Evolutionary conservation across 1,140 invertebrate species (phyloP).

Genomic region (Augochlora pura): DNA sequence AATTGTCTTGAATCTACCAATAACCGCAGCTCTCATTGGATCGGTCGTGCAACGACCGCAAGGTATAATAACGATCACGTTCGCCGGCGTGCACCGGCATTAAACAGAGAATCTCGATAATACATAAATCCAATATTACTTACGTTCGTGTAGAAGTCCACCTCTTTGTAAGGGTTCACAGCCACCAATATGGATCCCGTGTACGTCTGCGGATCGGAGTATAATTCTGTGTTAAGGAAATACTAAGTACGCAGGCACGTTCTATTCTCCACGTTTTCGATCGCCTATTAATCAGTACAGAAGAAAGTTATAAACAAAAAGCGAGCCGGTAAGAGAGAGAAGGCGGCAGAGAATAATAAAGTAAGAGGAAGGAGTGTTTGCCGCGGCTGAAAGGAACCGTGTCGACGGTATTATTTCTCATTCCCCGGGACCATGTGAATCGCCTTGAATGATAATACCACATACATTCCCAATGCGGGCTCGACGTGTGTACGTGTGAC

Average conservation of each 20-base stretch:
- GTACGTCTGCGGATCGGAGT: conserved; percentile 85
- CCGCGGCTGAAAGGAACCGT: conserved; percentile 26
- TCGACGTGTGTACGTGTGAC: background rate
- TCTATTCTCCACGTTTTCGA: too few relatives aligned
- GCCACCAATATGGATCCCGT: conserved; percentile 96
- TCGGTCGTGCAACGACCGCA: too few relatives aligned
- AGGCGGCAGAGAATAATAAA: background rate
- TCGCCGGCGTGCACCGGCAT: too few relatives aligned
- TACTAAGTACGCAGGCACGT: background rate
- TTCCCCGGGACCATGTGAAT: conserved; percentile 28
- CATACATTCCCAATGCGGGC: conserved; percentile 14
- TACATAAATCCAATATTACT: conserved; percentile 37
- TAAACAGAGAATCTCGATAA: conserved; percentile 6
- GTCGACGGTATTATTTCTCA: conserved; percentile 49
- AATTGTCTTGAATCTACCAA: too few relatives aligned
- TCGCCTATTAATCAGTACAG: conserved; percentile 12
- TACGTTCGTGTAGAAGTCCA: conserved; percentile 91
- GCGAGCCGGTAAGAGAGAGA: background rate
- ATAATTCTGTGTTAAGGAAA: conserved; percentile 81
- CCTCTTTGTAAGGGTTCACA: conserved; percentile 97
- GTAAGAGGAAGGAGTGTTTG: conserved; percentile 10
- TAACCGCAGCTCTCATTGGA: too few relatives aligned
- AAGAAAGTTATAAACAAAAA: background rate
- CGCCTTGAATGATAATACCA: conserved; percentile 47
- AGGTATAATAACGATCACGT: too few relatives aligned